phyloP scores from a whole-genome alignment of 2,797 vertebrate species.

The Nasua narica region DNA sequence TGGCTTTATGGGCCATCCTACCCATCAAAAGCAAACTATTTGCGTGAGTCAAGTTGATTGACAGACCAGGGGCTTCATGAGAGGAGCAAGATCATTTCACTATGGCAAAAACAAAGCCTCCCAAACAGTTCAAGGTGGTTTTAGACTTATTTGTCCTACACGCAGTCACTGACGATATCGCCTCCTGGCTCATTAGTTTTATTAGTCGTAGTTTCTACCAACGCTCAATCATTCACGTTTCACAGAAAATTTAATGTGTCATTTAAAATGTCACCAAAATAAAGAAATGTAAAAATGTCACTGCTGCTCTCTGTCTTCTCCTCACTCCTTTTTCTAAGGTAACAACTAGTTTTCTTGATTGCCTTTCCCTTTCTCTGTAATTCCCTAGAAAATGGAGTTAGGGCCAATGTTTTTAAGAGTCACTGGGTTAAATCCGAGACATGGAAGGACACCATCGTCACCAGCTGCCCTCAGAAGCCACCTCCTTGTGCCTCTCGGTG shows the following conservation, averaged over 20 bases:
- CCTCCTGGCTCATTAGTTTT: conserved; percentile 42
- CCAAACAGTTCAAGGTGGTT: not conserved
- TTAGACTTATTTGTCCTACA: not conserved
- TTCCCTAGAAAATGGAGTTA: not conserved
- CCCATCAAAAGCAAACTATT: not conserved
- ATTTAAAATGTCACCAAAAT: conserved; percentile 58
- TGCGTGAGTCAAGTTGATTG: not conserved
- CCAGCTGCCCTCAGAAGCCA: not conserved
- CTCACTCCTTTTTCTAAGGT: conserved; percentile 5
- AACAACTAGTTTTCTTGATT: not conserved
- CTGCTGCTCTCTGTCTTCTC: not conserved
- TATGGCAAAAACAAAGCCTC: not conserved
- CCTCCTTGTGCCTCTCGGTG: not conserved
- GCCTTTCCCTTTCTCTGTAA: not conserved
- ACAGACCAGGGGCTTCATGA: not conserved
- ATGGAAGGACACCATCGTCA: not conserved
- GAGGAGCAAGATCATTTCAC: not conserved
- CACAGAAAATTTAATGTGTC: conserved; percentile 8
- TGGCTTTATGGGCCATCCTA: not conserved
- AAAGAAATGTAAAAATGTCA: conserved; percentile 44
- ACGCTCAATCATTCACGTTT: conserved; percentile 36
- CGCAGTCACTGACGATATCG: not conserved
- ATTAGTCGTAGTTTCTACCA: not conserved
- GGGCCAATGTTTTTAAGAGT: not conserved
- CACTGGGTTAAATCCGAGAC: not conserved